Evolutionary conservation across 2,797 vertebrate genomes (phyloP), one percentile per base, ranked within the genome.

Genomic region (Sebastes minor): DNA sequence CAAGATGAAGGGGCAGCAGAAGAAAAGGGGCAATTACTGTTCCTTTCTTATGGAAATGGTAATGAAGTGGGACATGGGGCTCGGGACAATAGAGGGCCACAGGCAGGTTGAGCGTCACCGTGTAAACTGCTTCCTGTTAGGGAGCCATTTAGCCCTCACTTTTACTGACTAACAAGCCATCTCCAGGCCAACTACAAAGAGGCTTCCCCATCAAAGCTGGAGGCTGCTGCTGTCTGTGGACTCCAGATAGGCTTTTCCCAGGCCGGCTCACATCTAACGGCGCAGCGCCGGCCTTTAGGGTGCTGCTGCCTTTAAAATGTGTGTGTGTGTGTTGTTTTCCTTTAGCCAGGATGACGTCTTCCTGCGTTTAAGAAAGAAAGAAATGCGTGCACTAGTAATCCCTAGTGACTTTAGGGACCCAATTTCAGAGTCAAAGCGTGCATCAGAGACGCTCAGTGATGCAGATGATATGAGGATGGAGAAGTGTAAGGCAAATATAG

Each of bases 91-190:
- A 88, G 95, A 88, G 82, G 92, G 86, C 92, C 92, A 90, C 94
- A 93, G 92, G 95, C 94, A 92, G 92, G 91, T 93, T 90, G 91
- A 94, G 94, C 87, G 92, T 95, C 95, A 93, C 94, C 93, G 87
- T 95, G 95, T 96, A 95, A 96, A 96, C 95, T 93, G 94, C 95
- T 96, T 96, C 95, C 95, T 96, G 95, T 95, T 94, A 95, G 93
- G 92, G 94, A 95, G 92, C 95, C 95, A 94, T 96, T 96, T 94
- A 96, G 91, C 88, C 92, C 91, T 94, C 90, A 95, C 95, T 96
- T 96, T 96, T 96, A 96, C 95, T 96, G 95, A 96, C 95, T 96
- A 95, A 96, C 95, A 95, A 94, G 93, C 94, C 92, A 93, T 94
- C 94, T 95, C 94, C 93, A 95, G 90, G 90, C 92, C 85, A 87